A percentile compares a stretch with the other conserved stretches of the same genome.
These are phyloP conservation scores for Ictidomys tridecemlineatus DNA, from an alignment of 2,113 vertebrate species.

Conservation along the genomic window DNA sequence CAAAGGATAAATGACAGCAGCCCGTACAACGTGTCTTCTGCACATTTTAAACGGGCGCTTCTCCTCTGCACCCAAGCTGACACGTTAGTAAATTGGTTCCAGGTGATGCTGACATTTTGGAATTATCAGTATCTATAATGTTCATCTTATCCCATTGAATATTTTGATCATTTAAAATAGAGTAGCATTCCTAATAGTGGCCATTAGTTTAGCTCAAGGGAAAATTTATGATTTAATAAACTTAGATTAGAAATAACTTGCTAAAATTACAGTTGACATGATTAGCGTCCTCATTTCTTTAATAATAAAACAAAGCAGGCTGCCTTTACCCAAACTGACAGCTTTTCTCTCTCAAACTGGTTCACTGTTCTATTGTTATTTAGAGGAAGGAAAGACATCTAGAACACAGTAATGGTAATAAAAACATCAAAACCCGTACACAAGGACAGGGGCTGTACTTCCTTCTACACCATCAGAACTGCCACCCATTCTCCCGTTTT, in stretches of 20 bases:
- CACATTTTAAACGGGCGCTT: background rate
- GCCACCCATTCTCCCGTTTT: background rate
- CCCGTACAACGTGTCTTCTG: background rate
- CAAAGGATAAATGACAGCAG: slow-evolving; percentile 61
- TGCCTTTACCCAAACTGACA: slow-evolving; percentile 59
- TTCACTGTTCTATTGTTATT: slow-evolving; percentile 47
- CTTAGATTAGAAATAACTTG: slow-evolving; percentile 73
- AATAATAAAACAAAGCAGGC: slow-evolving; percentile 54
- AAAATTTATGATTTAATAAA: slow-evolving; percentile 77
- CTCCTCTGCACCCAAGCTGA: slow-evolving; percentile 17
- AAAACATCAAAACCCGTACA: background rate
- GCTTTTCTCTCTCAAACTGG: slow-evolving; percentile 44
- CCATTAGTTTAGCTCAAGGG: slow-evolving; percentile 78
- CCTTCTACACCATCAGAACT: background rate
- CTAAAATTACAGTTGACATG: slow-evolving; percentile 72
- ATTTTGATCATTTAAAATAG: slow-evolving; percentile 77
- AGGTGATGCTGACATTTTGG: slow-evolving; percentile 73
- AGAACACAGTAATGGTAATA: slow-evolving; percentile 16
- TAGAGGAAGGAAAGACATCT: slow-evolving; percentile 34
- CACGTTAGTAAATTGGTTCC: slow-evolving; percentile 72
- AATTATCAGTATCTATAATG: slow-evolving; percentile 78
- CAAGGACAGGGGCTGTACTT: slow-evolving; percentile 6
- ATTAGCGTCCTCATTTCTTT: slow-evolving; percentile 54
- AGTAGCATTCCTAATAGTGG: slow-evolving; percentile 65
- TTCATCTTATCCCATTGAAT: slow-evolving; percentile 70